Conservation (phyloP, 2,797 vertebrate species). For the Halcyon badia region DNA sequence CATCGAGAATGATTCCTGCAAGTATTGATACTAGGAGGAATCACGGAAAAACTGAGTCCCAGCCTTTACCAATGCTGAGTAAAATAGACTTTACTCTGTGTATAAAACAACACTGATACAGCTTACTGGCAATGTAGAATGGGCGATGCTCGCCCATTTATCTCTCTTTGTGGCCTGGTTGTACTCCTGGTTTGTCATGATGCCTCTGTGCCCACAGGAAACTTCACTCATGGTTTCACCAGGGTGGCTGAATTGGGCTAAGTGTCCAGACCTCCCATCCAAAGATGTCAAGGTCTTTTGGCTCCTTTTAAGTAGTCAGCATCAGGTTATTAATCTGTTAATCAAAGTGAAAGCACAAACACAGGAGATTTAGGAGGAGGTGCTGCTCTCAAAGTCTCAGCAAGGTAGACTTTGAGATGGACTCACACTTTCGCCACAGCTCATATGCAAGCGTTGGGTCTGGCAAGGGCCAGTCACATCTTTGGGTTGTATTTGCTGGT, state of each 20-base stretch:
- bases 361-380: neutral
- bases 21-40: neutral
- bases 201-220: rapidly evolving
- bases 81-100: neutral
- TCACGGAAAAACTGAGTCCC: neutral
- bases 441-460: neutral
- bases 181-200: neutral
- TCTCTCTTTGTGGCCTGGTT: neutral
- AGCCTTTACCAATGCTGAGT: neutral
- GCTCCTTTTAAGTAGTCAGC: neutral
- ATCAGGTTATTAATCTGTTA: neutral
- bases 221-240: neutral
- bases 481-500: neutral
- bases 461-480: neutral
- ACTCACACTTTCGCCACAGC: neutral
- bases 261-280: neutral
- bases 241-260: neutral
- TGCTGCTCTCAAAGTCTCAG: neutral
- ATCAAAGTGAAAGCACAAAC: neutral
- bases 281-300: neutral
- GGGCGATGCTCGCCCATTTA: neutral
- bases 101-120: neutral
- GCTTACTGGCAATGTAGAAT: neutral
- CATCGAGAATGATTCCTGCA: neutral
- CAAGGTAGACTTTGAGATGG: neutral